A percentile compares a stretch with the other conserved stretches of the same genome.
Conservation (phyloP, 2,888 invertebrate genomes). For the Cataglyphis rosenhaueri region DNA sequence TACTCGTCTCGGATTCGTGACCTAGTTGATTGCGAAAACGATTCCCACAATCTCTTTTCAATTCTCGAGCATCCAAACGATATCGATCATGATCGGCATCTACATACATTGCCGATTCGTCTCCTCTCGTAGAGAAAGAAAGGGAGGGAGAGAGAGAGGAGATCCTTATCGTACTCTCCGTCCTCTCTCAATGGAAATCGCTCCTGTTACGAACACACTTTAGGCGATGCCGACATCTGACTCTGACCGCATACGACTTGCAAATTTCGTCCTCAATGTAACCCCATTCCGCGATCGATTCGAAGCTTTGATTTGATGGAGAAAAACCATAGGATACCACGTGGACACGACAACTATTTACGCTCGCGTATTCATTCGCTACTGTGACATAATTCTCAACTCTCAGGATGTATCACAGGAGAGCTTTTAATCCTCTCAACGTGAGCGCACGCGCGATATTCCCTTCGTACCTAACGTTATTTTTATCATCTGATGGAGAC, state of each 20-base stretch:
- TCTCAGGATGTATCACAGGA: background rate
- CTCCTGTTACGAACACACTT: slow-evolving; percentile 59
- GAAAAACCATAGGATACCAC: slow-evolving; percentile 67
- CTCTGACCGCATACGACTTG: slow-evolving; percentile 62
- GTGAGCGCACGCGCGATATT: background rate
- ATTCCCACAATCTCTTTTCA: slow-evolving; percentile 60
- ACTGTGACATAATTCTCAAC: slow-evolving; percentile 19
- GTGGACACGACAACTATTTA: slow-evolving; percentile 2
- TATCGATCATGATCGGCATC: slow-evolving; percentile 80
- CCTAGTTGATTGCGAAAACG: slow-evolving; percentile 63
- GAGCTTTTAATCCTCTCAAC: background rate
- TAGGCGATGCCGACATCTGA: slow-evolving; percentile 41
- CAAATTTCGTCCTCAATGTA: slow-evolving; percentile 73
- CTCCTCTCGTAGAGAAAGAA: slow-evolving; percentile 54
- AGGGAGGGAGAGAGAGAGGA: background rate
- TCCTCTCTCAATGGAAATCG: slow-evolving; percentile 57
- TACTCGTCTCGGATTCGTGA: slow-evolving; percentile 55
- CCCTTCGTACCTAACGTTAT: background rate
- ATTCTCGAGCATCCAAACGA: slow-evolving; percentile 72
- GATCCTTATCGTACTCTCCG: slow-evolving; percentile 64
- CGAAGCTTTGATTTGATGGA: slow-evolving; percentile 70
- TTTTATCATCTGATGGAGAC: background rate
- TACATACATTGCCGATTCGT: slow-evolving; percentile 64
- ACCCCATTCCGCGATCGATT: slow-evolving; percentile 41
- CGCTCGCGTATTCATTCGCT: slow-evolving; percentile 25